These are phyloP conservation scores for Syngnathoides biaculeatus DNA, from an alignment of 2,113 vertebrate genomes.

Conservation along the genomic window DNA sequence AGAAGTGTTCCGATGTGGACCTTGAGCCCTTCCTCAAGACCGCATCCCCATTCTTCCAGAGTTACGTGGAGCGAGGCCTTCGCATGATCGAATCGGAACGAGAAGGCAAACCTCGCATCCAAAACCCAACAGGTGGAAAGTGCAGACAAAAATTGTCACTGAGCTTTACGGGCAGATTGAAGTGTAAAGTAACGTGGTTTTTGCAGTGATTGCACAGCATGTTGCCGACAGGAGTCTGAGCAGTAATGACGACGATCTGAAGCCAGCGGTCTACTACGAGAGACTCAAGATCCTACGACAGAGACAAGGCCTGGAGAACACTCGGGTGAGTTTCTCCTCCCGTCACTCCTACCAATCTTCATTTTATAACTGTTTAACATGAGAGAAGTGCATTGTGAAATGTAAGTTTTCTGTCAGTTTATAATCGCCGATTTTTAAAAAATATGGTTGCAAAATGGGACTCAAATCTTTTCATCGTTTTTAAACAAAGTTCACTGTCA, in stretches of 20 bases:
- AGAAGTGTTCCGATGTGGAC: slow-evolving; percentile 94
- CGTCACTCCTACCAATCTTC: not conserved
- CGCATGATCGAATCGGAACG: slow-evolving; percentile 91
- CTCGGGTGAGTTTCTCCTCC: slow-evolving; percentile 75
- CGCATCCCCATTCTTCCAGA: slow-evolving; percentile 97
- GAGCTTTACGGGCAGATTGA: not conserved
- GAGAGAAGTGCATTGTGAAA: not conserved
- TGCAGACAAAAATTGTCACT: not conserved
- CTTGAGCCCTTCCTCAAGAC: slow-evolving; percentile 95
- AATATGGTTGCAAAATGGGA: too few species aligned
- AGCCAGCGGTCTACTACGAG: slow-evolving; percentile 92
- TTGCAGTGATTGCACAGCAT: slow-evolving; percentile 83
- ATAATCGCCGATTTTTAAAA: too few species aligned
- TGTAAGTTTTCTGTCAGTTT: too few species aligned
- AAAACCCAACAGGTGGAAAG: slow-evolving; percentile 80
- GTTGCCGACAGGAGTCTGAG: slow-evolving; percentile 77
- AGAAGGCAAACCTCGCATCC: slow-evolving; percentile 86
- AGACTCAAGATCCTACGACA: slow-evolving; percentile 95
- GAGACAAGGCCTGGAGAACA: slow-evolving; percentile 91
- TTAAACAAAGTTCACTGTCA: too few species aligned
- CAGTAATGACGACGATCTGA: slow-evolving; percentile 87
- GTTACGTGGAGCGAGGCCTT: slow-evolving; percentile 96
- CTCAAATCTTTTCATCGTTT: too few species aligned
- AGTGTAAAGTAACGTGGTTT: slow-evolving; percentile 4
- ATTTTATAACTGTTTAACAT: not conserved